Conservation (phyloP, 2,888 invertebrate genomes). For the Iselma pallidipennis region DNA sequence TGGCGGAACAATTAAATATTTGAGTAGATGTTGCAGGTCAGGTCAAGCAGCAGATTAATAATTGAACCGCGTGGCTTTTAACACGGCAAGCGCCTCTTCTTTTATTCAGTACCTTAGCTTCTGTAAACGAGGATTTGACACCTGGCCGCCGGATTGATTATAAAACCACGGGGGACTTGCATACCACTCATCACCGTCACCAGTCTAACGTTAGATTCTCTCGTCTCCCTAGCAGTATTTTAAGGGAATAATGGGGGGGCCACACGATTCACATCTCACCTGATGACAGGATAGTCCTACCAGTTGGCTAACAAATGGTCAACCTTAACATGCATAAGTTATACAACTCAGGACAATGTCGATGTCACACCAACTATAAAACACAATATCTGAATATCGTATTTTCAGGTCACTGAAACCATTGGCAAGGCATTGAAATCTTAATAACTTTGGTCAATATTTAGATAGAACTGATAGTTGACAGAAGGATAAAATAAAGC, state of each 20-base stretch:
- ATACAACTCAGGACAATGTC: background rate
- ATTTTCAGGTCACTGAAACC: background rate
- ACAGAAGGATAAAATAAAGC: too few relatives aligned
- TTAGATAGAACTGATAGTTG: background rate
- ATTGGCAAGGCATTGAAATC: background rate
- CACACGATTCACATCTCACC: background rate
- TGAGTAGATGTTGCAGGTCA: conserved; percentile 53
- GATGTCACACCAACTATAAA: background rate
- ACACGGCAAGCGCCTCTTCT: conserved; percentile 56
- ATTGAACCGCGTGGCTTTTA: conserved; percentile 58
- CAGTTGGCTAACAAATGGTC: background rate
- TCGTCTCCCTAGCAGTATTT: background rate
- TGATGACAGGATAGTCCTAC: background rate
- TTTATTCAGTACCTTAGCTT: conserved; percentile 57
- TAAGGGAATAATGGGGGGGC: background rate
- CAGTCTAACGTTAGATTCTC: background rate
- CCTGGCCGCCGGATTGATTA: conserved; percentile 55
- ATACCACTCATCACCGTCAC: conserved; percentile 39
- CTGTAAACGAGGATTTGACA: conserved; percentile 57
- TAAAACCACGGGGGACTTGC: conserved; percentile 50
- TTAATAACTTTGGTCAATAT: background rate
- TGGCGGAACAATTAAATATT: conserved; percentile 58
- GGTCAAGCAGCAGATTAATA: conserved; percentile 57
- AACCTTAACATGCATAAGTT: background rate
- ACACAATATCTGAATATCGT: background rate